phyloP scores from a whole-genome alignment of 2,797 vertebrate genomes.

The Poecilia picta region DNA sequence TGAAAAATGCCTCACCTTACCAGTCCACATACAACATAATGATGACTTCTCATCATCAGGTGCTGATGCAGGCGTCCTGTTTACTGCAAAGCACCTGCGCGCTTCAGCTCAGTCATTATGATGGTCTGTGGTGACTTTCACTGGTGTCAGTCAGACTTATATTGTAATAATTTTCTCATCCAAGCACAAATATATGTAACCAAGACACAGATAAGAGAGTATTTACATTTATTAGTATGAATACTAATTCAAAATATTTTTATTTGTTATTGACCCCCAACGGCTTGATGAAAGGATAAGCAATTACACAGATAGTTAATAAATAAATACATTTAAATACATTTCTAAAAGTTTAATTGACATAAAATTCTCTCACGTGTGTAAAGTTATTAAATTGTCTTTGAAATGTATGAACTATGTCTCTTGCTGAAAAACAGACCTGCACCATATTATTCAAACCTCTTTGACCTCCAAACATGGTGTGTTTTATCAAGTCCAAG shows the following conservation, averaged over 20 bases:
- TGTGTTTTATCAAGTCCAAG: neutral
- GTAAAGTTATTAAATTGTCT: neutral
- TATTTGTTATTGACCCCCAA: neutral
- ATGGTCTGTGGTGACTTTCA: conserved; percentile 8
- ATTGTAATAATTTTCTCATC: conserved; percentile 11
- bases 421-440: neutral
- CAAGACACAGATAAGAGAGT: neutral
- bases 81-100: conserved; percentile 33
- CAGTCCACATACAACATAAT: conserved; percentile 33
- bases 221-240: neutral
- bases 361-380: neutral
- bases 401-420: neutral
- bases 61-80: conserved; percentile 26
- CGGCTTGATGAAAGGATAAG: neutral
- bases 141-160: conserved; percentile 11
- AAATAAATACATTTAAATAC: neutral
- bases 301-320: neutral
- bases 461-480: neutral
- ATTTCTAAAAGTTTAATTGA: neutral
- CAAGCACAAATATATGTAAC: neutral
- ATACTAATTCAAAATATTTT: too few relatives aligned
- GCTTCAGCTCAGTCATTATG: conserved; percentile 13
- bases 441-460: neutral
- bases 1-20: conserved; percentile 60
- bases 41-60: conserved; percentile 38